Base-by-base conservation (phyloP, 2,797 vertebrate species). In the Vespertilio murinus region DNA sequence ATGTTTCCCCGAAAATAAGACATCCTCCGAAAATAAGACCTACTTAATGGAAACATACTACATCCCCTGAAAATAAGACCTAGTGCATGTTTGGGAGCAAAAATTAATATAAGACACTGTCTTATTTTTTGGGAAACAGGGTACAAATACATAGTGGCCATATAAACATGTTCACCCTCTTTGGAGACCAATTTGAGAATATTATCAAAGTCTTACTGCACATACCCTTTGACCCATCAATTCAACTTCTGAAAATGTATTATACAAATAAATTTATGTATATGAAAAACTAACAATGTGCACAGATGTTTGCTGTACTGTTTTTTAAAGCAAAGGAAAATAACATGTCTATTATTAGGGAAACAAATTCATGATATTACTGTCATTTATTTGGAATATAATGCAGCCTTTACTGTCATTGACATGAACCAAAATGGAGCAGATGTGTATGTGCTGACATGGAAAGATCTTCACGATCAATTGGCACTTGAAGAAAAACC, bases 281-380 rank as follows among this genome's bases (percentile, higher is more conserved):
- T 67, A 79, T 22, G 56, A 9, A 88, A 64, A 93, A 93, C 70
- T 81, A 89, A 64, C 14, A 65, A 77, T 64, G 23, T 13, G 14
- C 56, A 94, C 16, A 70, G 35, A 91, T 85, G 30, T 90, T 74
- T 89, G 17, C 35, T 80, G 1, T 3, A 14, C 40, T 73, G 20
- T 65, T 74, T 92, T 93, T 75, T 75, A 92, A 86, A 83, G 16
- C 52, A 92, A 94, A 90, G 22, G 52, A 75, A 93, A 91, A 40
- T 45, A 75, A 47, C 5, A 18, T 35, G 13, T 82, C 16, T 25
- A n/a, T 75, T 71, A 80, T 40, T 61, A 54, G 16, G 28, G 3
- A 14, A 30, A 4, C 30, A 79, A 71, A 67, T 25, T 64, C 84
- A 45, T 52, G 14, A 70, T 35, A 87, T 71, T 80, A 64, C 8